phyloP scores from a whole-genome alignment of 2,113 vertebrate genomes.

The Hypanus sabinus region DNA sequence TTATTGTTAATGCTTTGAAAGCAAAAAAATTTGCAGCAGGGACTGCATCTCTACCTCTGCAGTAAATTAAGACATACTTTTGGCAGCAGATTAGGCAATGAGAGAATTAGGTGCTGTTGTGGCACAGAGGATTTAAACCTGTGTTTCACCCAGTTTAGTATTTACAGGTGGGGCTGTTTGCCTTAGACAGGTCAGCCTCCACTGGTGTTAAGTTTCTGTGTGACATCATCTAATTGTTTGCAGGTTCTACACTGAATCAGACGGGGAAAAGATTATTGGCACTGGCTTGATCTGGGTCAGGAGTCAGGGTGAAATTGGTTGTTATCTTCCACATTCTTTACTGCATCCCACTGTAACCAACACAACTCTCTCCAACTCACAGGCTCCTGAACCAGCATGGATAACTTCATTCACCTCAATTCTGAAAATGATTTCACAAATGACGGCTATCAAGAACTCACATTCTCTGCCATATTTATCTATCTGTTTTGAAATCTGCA shows the following conservation, averaged over 20 bases:
- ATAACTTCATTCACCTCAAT: too few relatives aligned
- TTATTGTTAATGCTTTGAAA: slow-evolving; percentile 22
- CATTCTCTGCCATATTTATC: too few relatives aligned
- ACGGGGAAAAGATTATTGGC: neutral
- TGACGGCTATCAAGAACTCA: too few relatives aligned
- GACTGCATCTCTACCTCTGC: neutral
- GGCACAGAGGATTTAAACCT: neutral
- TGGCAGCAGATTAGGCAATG: neutral
- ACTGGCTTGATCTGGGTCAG: neutral
- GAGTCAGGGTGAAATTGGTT: neutral
- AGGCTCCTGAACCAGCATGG: too few relatives aligned
- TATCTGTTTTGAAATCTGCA: too few relatives aligned
- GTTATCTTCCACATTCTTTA: neutral
- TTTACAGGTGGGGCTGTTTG: neutral
- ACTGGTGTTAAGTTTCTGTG: neutral
- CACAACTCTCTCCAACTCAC: neutral
- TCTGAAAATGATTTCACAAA: too few relatives aligned
- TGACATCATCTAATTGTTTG: neutral
- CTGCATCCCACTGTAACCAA: neutral
- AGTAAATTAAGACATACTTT: neutral
- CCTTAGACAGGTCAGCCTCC: neutral
- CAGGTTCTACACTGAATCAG: neutral
- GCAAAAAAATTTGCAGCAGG: neutral
- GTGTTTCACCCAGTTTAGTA: neutral
- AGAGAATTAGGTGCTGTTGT: neutral